Conservation (phyloP, 53 echinoderm and acorn worm species). For the Crossaster papposus region DNA sequence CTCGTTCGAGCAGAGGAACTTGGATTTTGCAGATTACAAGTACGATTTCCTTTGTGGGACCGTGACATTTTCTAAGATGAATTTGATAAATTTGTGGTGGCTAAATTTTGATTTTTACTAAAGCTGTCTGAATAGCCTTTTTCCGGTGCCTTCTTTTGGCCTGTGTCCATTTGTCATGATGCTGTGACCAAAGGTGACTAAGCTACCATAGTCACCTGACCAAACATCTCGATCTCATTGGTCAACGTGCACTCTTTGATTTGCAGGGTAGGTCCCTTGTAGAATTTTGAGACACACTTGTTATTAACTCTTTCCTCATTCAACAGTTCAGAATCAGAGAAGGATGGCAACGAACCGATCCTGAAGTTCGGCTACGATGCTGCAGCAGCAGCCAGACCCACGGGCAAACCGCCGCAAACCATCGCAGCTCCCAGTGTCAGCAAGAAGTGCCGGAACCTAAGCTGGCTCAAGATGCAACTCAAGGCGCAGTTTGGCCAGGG, state of each 20-base stretch:
- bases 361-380: conserved; percentile 58
- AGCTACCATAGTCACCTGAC: too few relatives aligned
- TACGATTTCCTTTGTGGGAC: neutral
- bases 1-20: conserved; percentile 64
- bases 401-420: neutral
- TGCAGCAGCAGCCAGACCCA: neutral
- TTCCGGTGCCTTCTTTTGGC: neutral
- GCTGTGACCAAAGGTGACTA: neutral
- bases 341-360: conserved; percentile 25
- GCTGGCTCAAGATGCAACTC: conserved; percentile 80
- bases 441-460: conserved; percentile 45
- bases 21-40: conserved; percentile 40
- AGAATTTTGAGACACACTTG: neutral
- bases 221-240: too few relatives aligned
- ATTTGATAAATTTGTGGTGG: too few relatives aligned
- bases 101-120: too few relatives aligned
- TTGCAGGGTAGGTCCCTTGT: neutral
- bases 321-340: conserved; percentile 48
- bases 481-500: conserved; percentile 62
- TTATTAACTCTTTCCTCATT: neutral
- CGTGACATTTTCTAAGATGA: too few relatives aligned
- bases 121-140: neutral
- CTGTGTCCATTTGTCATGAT: neutral
- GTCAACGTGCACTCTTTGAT: too few relatives aligned
- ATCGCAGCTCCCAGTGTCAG: neutral